Percentiles rank a stretch among this genome's conserved stretches.
Conservation (phyloP, 2,888 invertebrate species). For the Eudemis profundana region DNA sequence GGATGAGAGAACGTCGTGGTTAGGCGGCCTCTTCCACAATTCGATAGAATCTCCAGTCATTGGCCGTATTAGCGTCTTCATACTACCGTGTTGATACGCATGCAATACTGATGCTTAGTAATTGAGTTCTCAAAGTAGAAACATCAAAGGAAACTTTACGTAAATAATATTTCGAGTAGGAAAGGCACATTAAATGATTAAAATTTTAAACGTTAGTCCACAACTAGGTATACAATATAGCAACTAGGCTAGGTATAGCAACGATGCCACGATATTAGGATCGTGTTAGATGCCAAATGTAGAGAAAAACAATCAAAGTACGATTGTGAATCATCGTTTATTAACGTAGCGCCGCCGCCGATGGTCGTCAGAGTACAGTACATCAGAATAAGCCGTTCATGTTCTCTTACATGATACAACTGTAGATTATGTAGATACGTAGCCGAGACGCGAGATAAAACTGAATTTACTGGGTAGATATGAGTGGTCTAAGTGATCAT, state of each 20-base stretch:
- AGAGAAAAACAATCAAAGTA: constrained; percentile 1
- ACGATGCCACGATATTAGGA: not conserved
- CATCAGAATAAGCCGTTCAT: constrained; percentile 31
- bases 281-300: not conserved
- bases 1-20: too few relatives aligned
- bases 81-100: too few relatives aligned
- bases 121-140: too few relatives aligned
- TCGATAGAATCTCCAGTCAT: too few relatives aligned
- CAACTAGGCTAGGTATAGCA: too few relatives aligned
- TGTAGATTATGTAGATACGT: constrained; percentile 64
- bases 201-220: too few relatives aligned
- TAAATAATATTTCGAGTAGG: too few relatives aligned
- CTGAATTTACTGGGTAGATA: constrained; percentile 72
- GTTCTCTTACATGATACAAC: constrained; percentile 60
- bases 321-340: constrained; percentile 3
- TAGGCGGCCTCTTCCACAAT: too few relatives aligned
- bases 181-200: too few relatives aligned
- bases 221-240: not conserved
- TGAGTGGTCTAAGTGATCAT: constrained; percentile 74
- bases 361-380: not conserved
- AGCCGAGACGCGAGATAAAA: constrained; percentile 63
- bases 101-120: too few relatives aligned
- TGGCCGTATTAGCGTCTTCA: too few relatives aligned
- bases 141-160: too few relatives aligned
- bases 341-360: not conserved